phyloP scores from a whole-genome alignment of 2,113 vertebrate species.

The Tupaia chinensis region DNA sequence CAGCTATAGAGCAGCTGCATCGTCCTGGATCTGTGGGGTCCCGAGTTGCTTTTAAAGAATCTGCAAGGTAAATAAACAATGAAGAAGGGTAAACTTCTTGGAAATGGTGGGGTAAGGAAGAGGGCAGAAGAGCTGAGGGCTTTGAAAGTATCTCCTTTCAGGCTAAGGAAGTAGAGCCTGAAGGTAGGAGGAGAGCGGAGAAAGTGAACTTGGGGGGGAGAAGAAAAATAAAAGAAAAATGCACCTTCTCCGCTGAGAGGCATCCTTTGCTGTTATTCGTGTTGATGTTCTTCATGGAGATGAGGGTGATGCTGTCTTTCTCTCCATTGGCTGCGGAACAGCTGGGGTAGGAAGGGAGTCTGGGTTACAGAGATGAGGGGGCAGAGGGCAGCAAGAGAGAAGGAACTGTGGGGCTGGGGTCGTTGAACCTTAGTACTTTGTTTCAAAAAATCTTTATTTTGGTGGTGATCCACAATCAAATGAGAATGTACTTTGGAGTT shows the following conservation, averaged over 20 bases:
- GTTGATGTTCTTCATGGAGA: constrained; percentile 92
- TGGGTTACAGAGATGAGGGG: neutral
- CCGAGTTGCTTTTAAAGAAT: constrained; percentile 74
- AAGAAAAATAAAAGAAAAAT: neutral
- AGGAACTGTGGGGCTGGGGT: neutral
- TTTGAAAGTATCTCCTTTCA: constrained; percentile 13
- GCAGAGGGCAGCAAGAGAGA: neutral
- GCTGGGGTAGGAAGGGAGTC: constrained; percentile 77
- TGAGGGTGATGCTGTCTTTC: constrained; percentile 90
- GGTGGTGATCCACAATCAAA: neutral
- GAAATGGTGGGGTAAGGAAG: neutral
- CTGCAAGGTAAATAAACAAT: constrained; percentile 65
- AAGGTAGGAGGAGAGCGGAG: neutral
- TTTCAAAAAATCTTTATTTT: constrained; percentile 15
- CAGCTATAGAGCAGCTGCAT: constrained; percentile 33
- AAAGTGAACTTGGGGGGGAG: neutral
- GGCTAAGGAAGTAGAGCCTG: neutral
- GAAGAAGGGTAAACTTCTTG: neutral
- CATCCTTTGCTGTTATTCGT: constrained; percentile 88
- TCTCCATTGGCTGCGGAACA: constrained; percentile 85
- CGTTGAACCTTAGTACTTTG: neutral
- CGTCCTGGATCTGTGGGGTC: neutral
- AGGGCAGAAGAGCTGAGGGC: neutral
- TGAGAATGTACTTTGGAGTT: neutral
- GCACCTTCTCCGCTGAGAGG: constrained; percentile 82